Evolutionary conservation across 2,888 invertebrate genomes (phyloP).

Genomic region (Pollenia angustigena): DNA sequence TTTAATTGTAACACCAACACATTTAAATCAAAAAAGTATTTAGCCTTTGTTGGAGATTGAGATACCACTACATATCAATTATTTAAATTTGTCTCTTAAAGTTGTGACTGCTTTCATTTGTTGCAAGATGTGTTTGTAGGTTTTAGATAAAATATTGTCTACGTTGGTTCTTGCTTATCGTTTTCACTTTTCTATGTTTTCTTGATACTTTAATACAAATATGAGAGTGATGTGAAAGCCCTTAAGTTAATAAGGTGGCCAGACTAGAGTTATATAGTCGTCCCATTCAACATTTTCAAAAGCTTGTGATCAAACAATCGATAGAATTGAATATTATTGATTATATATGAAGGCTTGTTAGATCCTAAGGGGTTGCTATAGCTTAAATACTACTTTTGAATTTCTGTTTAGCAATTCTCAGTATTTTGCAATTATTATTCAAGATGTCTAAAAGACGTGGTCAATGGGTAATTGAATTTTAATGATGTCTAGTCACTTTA

Average conservation of each 20-base stretch:
- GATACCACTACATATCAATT: not conserved
- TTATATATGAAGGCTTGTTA: too few species aligned
- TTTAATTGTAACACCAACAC: conserved; percentile 51
- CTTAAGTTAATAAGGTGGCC: conserved; percentile 6
- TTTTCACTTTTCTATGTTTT: not conserved
- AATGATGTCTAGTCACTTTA: too few species aligned
- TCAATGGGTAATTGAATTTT: too few species aligned
- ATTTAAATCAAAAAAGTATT: conserved; percentile 14
- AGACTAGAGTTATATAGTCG: not conserved
- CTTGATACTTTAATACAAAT: not conserved
- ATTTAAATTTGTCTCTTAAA: conserved; percentile 27
- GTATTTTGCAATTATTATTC: too few species aligned
- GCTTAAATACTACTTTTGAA: too few species aligned
- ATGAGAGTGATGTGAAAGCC: not conserved
- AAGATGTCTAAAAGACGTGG: too few species aligned
- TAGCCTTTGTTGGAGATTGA: conserved; percentile 1
- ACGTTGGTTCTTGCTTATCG: conserved; percentile 13
- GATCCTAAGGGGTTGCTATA: too few species aligned
- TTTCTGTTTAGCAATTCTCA: too few species aligned
- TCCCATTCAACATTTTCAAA: too few species aligned
- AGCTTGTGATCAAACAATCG: too few species aligned
- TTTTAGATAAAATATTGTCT: conserved; percentile 29
- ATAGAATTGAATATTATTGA: too few species aligned
- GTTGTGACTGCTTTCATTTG: not conserved
- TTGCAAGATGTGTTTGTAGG: not conserved